Conservation (phyloP, 2,888 invertebrate genomes). For the Eupithecia pulchellata region DNA sequence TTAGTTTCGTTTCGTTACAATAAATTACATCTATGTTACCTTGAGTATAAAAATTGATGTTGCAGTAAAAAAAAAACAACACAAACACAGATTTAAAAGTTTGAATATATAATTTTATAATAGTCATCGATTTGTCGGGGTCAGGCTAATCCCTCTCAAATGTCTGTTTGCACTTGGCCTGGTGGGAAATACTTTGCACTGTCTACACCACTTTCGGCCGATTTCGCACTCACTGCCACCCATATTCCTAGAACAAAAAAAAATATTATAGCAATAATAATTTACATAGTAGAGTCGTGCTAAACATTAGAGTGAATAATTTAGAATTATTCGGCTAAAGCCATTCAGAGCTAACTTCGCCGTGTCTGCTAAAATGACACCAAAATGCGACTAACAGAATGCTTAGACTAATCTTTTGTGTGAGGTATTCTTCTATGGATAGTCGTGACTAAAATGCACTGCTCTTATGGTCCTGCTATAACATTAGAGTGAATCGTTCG, state of each 20-base stretch:
- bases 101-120: slow-evolving; percentile 54
- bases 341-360: neutral
- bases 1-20: slow-evolving; percentile 72
- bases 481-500: no score
- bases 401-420: no score
- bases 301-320: no score
- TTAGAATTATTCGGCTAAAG: no score
- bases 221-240: slow-evolving; percentile 70
- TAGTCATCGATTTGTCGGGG: slow-evolving; percentile 69
- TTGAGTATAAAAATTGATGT: slow-evolving; percentile 81
- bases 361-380: no score
- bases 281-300: no score
- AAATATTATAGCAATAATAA: neutral
- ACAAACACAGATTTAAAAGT: slow-evolving; percentile 71
- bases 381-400: no score
- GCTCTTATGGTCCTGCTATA: no score
- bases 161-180: slow-evolving; percentile 68
- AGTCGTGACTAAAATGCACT: no score
- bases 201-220: slow-evolving; percentile 64
- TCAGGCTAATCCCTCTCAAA: slow-evolving; percentile 65
- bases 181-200: slow-evolving; percentile 62
- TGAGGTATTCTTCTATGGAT: no score
- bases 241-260: slow-evolving; percentile 59
- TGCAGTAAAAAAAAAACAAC: slow-evolving; percentile 70
- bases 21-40: slow-evolving; percentile 68